Evolutionary conservation across 2,888 invertebrate genomes (phyloP).

Genomic region (Diplolepis rosae): DNA sequence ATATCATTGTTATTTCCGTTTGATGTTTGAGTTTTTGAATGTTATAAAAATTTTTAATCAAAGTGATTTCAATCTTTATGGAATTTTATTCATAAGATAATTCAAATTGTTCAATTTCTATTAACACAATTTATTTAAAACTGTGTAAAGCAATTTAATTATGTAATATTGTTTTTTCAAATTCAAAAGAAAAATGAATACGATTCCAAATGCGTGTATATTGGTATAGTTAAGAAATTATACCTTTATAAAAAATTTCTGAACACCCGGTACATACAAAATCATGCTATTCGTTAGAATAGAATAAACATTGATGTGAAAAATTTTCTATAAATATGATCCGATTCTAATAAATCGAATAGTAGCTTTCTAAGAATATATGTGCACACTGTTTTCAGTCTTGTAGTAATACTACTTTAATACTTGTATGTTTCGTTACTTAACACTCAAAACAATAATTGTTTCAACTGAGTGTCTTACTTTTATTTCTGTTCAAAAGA

Average conservation of each 20-base stretch:
- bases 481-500: not conserved
- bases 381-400: slow-evolving; percentile 62
- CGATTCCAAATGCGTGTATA: not conserved
- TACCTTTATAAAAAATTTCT: not conserved
- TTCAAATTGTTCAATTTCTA: too few species aligned
- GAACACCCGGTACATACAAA: not conserved
- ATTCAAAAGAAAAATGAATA: too few species aligned
- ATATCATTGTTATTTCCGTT: too few species aligned
- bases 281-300: not conserved
- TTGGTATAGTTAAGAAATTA: slow-evolving; percentile 7
- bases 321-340: not conserved
- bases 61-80: too few species aligned
- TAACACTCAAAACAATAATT: slow-evolving; percentile 3
- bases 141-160: too few species aligned
- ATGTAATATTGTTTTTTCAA: too few species aligned
- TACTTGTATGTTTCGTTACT: slow-evolving; percentile 55
- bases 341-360: slow-evolving; percentile 44
- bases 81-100: too few species aligned
- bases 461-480: too few species aligned
- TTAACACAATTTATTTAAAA: too few species aligned
- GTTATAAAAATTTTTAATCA: too few species aligned
- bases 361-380: slow-evolving; percentile 44
- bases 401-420: slow-evolving; percentile 68
- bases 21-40: too few species aligned
- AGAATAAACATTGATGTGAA: not conserved